phyloP scores from a whole-genome alignment of 2,797 vertebrate genomes.

The Stomatorhinus walkeri region DNA sequence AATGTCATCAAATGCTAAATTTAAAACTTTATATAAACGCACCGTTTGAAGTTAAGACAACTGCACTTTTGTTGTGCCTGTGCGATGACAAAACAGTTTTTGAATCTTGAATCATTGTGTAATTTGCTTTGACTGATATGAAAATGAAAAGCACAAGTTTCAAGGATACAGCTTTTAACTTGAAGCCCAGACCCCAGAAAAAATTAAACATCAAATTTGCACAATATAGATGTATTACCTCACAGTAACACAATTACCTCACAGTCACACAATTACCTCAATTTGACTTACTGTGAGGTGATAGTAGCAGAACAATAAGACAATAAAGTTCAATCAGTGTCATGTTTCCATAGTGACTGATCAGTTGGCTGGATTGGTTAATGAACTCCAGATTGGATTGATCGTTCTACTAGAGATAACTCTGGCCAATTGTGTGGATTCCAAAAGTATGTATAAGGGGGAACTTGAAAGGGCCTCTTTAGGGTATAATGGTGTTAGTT shows the following conservation, averaged over 20 bases:
- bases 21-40: background rate
- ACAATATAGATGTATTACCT: background rate
- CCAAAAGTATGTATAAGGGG: background rate
- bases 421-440: background rate
- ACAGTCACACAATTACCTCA: background rate
- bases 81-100: background rate
- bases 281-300: background rate
- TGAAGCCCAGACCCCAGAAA: background rate
- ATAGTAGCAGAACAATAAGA: background rate
- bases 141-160: background rate
- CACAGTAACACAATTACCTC: background rate
- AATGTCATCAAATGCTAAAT: background rate
- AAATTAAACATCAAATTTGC: background rate
- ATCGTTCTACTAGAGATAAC: background rate
- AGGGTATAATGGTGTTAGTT: background rate
- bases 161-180: background rate
- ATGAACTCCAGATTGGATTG: background rate
- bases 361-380: background rate
- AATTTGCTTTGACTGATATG: background rate
- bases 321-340: background rate
- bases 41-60: background rate
- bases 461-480: background rate
- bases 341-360: background rate
- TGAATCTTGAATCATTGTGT: background rate
- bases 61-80: background rate